Evolutionary conservation across 2,797 vertebrate genomes (phyloP), one percentile per base, ranked within the genome.

Genomic region (Eremophila alpestris): DNA sequence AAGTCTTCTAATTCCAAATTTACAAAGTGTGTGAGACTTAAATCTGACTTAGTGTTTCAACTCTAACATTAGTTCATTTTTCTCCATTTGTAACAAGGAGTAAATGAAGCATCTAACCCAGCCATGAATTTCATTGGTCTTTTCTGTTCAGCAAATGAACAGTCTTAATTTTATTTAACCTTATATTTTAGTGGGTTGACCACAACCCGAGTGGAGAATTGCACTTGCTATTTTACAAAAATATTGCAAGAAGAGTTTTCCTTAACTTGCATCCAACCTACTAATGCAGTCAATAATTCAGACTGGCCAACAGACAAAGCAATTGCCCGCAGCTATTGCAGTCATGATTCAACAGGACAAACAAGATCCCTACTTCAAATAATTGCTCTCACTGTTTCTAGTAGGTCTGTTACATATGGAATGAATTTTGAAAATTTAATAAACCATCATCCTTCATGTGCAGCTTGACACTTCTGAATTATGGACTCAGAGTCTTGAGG

Each of bases 241-340:
- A 54, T 67, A 69, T 69, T 90, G 79, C 82, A 81, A 83, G 34
- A 89, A 48, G 18, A 76, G 32, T 73, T 23, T 76, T 91, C 32
- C 48, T 90, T 84, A 83, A 64, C 36, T 88, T 78, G 41, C 36
- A 81, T 30, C 54, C 51, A 80, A 48, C 45, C 63, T 90, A 62
- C 40, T 90, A 91, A 91, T 91, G 77, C 77, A 86, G 80, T 94
- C 87, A 94, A 90, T 94, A 96, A 91, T 91, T 94, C 86, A 91
- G 23, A 52, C 16, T 70, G 56, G 13, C 13, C 54, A 51, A 76
- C 18, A 91, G 58, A 65, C 36, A 81, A 89, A 89, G 36, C n/a
- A 93, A 90, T 82, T 91, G 76, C 77, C 67, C 52, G 20, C 34
- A 88, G 65, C 48, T 81, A 70, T 60, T 58, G 51, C 65, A 71